These are phyloP conservation scores for Alviniconcha marisindica DNA, from an alignment of 1,140 invertebrate species.

Conservation along the genomic window DNA sequence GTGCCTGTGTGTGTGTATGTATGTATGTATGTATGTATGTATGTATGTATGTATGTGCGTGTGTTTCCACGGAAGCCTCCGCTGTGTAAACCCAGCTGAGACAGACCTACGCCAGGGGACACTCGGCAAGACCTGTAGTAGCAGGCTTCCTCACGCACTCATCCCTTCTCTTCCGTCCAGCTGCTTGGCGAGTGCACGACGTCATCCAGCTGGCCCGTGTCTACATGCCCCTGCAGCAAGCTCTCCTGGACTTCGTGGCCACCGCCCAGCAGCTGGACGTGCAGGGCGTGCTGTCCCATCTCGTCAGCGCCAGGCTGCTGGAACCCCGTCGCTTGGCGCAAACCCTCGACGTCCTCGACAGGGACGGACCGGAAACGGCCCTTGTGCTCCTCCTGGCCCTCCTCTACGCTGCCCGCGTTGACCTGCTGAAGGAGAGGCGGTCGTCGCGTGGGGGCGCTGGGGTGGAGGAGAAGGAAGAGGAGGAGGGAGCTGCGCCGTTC, in stretches of 20 bases:
- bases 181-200: slow-evolving; percentile 8
- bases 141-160: not conserved
- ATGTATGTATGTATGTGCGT: not conserved
- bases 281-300: not conserved
- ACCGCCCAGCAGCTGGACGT: not conserved
- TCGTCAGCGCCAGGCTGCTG: not conserved
- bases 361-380: not conserved
- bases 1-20: not conserved
- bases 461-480: not conserved
- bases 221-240: slow-evolving; percentile 10
- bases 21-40: not conserved
- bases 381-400: not conserved
- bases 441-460: not conserved
- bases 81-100: not conserved
- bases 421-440: not conserved
- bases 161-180: not conserved
- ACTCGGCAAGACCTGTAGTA: not conserved
- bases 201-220: not conserved
- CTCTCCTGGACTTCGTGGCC: not conserved
- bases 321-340: not conserved
- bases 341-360: not conserved
- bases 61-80: not conserved
- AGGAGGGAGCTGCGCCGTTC: not conserved
- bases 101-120: not conserved
- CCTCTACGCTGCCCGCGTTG: slow-evolving; percentile 4